These are phyloP conservation scores for Steromphala cineraria DNA, from an alignment of 2,888 invertebrate species.

Conservation along the genomic window DNA sequence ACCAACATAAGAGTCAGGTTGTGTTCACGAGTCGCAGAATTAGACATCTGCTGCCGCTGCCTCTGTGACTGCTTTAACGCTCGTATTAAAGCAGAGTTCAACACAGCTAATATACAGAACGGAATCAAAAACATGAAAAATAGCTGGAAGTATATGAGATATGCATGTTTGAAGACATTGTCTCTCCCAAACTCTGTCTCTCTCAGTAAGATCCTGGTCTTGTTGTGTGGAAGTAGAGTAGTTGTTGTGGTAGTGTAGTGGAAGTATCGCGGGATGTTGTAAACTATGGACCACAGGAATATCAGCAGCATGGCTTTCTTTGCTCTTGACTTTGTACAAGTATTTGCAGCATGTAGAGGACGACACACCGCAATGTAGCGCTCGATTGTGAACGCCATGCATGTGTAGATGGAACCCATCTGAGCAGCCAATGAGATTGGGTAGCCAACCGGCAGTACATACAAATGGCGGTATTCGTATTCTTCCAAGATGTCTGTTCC, in stretches of 20 bases:
- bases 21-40: slow-evolving; percentile 83
- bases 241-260: slow-evolving; percentile 70
- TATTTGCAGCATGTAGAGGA: slow-evolving; percentile 90
- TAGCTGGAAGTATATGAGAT: slow-evolving; percentile 71
- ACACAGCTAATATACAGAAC: slow-evolving; percentile 65
- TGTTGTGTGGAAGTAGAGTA: slow-evolving; percentile 43
- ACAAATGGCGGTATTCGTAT: slow-evolving; percentile 87
- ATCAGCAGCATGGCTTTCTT: slow-evolving; percentile 89
- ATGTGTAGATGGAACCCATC: slow-evolving; percentile 94
- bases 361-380: slow-evolving; percentile 88
- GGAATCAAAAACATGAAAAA: slow-evolving; percentile 71
- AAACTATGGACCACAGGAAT: slow-evolving; percentile 87
- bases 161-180: slow-evolving; percentile 63
- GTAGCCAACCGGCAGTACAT: slow-evolving; percentile 84
- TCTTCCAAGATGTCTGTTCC: slow-evolving; percentile 84
- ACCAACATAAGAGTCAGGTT: slow-evolving; percentile 96
- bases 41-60: slow-evolving; percentile 54
- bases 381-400: slow-evolving; percentile 83
- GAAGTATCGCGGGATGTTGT: slow-evolving; percentile 85
- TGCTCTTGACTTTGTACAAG: slow-evolving; percentile 92
- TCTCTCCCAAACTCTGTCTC: slow-evolving; percentile 64
- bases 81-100: slow-evolving; percentile 69
- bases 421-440: slow-evolving; percentile 91
- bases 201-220: slow-evolving; percentile 30
- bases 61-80: slow-evolving; percentile 64